Evolutionary conservation across 2,888 invertebrate genomes (phyloP), one percentile per base, ranked within the genome.

Genomic region (Scrobipalpa atriplicella): DNA sequence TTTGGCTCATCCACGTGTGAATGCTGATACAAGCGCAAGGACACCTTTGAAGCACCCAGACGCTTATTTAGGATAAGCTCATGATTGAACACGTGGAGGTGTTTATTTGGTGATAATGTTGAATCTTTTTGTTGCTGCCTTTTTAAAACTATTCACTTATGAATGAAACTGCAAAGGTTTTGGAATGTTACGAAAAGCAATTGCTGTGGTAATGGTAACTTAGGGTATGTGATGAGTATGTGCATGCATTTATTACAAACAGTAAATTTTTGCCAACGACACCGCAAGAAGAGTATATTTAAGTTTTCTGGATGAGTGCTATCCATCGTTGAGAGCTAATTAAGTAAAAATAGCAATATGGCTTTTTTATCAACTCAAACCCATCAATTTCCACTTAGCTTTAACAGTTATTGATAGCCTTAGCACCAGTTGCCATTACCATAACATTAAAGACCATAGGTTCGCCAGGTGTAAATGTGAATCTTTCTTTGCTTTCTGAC

Each of bases 31-130:
- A n/a, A 6, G 43, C 43, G 43, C 8, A 43, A 54, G 19, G 54
- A 54, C 9, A 54, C 58, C 58, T 58, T 58, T 58, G 58, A 58
- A 38, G 58, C 38, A 36, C 58, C n/a, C 38, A 36, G 38, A 58
- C 18, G 58, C 58, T 58, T 58, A n/a, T 61, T 61, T 41, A 18
- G 41, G 61, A 41, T 61, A 61, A 61, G 39, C 61, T 61, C 41
- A 61, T 61, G 61, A 61, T 41, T 61, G 41, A 61, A 61, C 19
- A 41, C 41, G 61, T 16, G 11, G 41, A 41, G 19, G 38, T 58
- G 36, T 36, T 58, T 29, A 2, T 58, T 8, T 9, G 13, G 13
- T 58, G 19, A 54, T 54, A 54, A 10, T 10, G 16, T 54, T 19
- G 10, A 11, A 8, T 18, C 8, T 21, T 18, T 54, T 19, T 54